Conservation (phyloP, 2,888 invertebrate genomes). For the Lypha dubia region DNA sequence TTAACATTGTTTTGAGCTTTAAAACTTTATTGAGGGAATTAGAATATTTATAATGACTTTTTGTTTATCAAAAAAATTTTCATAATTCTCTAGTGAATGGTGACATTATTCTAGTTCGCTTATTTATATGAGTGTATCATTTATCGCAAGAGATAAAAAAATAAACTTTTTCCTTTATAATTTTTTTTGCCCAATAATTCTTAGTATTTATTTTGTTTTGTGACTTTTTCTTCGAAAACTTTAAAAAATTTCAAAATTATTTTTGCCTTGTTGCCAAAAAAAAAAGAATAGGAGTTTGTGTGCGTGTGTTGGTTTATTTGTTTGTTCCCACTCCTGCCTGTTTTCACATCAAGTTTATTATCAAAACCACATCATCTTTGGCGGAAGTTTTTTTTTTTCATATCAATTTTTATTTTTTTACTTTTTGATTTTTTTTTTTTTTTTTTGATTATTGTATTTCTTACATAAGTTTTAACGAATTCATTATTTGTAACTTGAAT, state of each 20-base stretch:
- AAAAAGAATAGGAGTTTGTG: slow-evolving; percentile 23
- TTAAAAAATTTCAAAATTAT: slow-evolving; percentile 59
- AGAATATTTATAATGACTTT: slow-evolving; percentile 44
- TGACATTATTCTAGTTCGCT: slow-evolving; percentile 38
- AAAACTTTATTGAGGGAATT: slow-evolving; percentile 50
- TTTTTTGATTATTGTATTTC: slow-evolving; percentile 46
- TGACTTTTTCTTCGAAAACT: slow-evolving; percentile 29
- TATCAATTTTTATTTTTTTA: slow-evolving; percentile 27
- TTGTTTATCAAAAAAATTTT: slow-evolving; percentile 8
- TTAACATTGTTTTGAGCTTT: slow-evolving; percentile 37
- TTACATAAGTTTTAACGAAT: slow-evolving; percentile 70
- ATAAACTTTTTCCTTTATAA: slow-evolving; percentile 51
- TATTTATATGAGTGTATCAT: slow-evolving; percentile 10
- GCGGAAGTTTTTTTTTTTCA: slow-evolving; percentile 62
- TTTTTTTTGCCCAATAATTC: too few species aligned
- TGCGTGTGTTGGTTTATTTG: not conserved
- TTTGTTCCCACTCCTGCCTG: slow-evolving; percentile 1
- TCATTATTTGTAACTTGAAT: slow-evolving; percentile 69
- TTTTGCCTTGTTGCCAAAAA: slow-evolving; percentile 48
- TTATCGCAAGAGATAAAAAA: slow-evolving; percentile 43
- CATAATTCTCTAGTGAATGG: slow-evolving; percentile 45
- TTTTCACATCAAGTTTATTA: slow-evolving; percentile 58
- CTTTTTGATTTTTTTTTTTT: slow-evolving; percentile 13
- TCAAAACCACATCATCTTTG: slow-evolving; percentile 67
- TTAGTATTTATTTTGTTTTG: slow-evolving; percentile 43